Evolutionary conservation across 2,888 invertebrate species (phyloP), one percentile per base, ranked within the genome.

Genomic region (Enchytraeus crypticus): DNA sequence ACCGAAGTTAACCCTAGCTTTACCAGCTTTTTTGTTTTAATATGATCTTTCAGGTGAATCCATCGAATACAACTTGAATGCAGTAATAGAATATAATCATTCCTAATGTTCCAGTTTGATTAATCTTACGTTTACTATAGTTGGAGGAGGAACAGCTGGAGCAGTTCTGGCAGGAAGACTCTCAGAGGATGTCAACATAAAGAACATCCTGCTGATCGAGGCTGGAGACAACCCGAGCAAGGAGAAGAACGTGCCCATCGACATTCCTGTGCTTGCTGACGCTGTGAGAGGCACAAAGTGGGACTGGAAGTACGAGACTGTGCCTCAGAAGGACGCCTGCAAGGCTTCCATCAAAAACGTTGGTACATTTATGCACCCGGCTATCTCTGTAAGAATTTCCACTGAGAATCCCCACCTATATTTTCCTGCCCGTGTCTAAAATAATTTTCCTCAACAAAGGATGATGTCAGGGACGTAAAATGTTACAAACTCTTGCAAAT

Each of bases 201-300:
- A 57, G 32, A 64, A 51, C 45, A 73, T 77, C 8, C 67, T 77
- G 27, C 60, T 77, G 33, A 55, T 77, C 33, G 77, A 77, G 68
- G 75, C 77, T 1, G 77, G 77, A 3, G 72, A 71, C 3, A 63
- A 72, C 43, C 73, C 74, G 0, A 89, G 23, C 21, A 53, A 62
- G 26, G 57, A 57, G 21, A 27, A 34, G 1, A 57, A 61, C 23
- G 55, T 53, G 5, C 51, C 64, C 34, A 60, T 67, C 26, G 62
- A 66, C 64, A 65, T 68, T 49, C 70, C 70, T 11, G 60, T 67
- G 21, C 54, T 66, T 47, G 68, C 69, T 14, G 69, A 68, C 57
- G 49, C 51, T 27, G 57, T 66, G 26, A 57, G 65, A 8, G 64
- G 61, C n/a, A 27, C 60, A 3, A 56, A 66, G 23, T 66, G 54